phyloP scores from a whole-genome alignment of 2,888 invertebrate genomes.

The Pantelozetes paolii region DNA sequence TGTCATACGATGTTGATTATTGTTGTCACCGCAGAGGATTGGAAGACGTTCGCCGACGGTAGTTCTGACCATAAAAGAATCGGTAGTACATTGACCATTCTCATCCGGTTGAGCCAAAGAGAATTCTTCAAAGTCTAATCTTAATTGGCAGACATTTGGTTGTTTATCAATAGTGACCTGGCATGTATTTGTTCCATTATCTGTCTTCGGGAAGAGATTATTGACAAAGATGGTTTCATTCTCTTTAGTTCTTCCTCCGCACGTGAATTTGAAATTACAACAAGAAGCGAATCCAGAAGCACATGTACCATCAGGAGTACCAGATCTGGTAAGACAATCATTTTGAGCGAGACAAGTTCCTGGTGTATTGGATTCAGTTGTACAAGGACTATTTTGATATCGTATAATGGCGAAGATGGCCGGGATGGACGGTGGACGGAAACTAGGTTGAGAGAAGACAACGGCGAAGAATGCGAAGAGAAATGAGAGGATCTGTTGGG shows the following conservation, averaged over 20 bases:
- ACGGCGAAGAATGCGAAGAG: too few species aligned
- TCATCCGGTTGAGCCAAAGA: conserved; percentile 49
- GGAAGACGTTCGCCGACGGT: conserved; percentile 56
- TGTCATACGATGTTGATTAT: conserved; percentile 64
- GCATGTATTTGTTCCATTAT: conserved; percentile 75
- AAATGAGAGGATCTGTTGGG: conserved; percentile 32
- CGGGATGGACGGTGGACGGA: conserved; percentile 43
- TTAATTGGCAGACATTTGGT: conserved; percentile 77
- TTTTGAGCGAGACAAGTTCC: conserved; percentile 63
- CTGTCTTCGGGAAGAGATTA: conserved; percentile 70
- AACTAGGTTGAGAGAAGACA: conserved; percentile 34
- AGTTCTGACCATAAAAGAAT: conserved; percentile 64
- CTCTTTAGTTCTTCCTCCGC: conserved; percentile 46
- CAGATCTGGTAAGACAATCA: conserved; percentile 68
- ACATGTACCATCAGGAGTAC: conserved; percentile 68
- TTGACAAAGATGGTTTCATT: conserved; percentile 85
- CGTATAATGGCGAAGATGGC: conserved; percentile 65
- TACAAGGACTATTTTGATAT: conserved; percentile 69
- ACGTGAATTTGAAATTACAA: conserved; percentile 66
- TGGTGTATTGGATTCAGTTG: conserved; percentile 70
- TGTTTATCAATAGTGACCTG: conserved; percentile 76
- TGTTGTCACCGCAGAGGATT: conserved; percentile 73
- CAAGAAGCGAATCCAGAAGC: conserved; percentile 72
- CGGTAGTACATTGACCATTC: conserved; percentile 68
- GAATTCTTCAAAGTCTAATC: conserved; percentile 71